A percentile compares a stretch with the other conserved stretches of the same genome.
phyloP scores from a whole-genome alignment of 2,888 invertebrate genomes.

The Agrotis puta region DNA sequence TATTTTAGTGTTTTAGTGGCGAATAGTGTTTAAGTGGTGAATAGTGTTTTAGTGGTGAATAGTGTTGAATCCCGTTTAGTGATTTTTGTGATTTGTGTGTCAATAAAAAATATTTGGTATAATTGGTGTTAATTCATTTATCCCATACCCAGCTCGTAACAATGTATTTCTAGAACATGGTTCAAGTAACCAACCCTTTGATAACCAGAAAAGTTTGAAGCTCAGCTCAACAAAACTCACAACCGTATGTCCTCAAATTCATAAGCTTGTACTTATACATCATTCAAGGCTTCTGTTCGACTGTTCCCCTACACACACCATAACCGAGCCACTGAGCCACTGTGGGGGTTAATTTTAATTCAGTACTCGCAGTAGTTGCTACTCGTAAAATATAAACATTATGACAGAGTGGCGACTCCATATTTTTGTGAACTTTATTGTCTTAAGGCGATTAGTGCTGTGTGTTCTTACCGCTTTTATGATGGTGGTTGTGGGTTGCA shows the following conservation, averaged over 20 bases:
- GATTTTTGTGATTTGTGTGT: too few relatives aligned
- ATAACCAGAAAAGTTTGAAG: background rate
- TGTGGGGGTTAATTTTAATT: conserved; percentile 78
- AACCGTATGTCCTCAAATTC: conserved; percentile 36
- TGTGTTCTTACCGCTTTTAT: conserved; percentile 19
- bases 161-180: too few relatives aligned
- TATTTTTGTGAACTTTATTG: conserved; percentile 47
- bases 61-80: too few relatives aligned
- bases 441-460: conserved; percentile 25
- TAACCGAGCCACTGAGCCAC: conserved; percentile 75
- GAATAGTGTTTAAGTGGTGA: too few relatives aligned
- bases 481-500: background rate
- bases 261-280: conserved; percentile 76
- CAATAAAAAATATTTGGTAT: too few relatives aligned
- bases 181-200: too few relatives aligned
- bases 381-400: conserved; percentile 31
- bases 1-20: too few relatives aligned
- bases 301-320: conserved; percentile 70
- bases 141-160: too few relatives aligned
- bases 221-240: background rate
- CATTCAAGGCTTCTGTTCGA: conserved; percentile 76
- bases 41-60: too few relatives aligned
- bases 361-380: conserved; percentile 71
- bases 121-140: too few relatives aligned
- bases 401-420: conserved; percentile 4